These are phyloP conservation scores for Zaprionus tsacasi DNA, from an alignment of 1,140 invertebrate genomes.

Conservation along the genomic window DNA sequence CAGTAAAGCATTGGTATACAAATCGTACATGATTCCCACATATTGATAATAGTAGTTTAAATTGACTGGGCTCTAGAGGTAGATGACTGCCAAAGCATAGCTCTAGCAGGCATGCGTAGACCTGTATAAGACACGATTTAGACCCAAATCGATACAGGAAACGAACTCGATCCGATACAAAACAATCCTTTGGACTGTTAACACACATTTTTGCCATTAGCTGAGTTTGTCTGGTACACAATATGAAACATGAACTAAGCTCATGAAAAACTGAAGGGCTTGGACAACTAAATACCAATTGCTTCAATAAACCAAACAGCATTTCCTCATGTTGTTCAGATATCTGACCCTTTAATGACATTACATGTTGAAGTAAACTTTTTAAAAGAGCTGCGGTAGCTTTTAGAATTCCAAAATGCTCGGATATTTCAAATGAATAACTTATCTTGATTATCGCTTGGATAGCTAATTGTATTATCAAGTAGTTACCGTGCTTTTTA, in stretches of 20 bases:
- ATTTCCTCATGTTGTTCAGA: constrained; percentile 15
- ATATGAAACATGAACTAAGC: constrained; percentile 61
- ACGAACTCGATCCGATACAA: constrained; percentile 67
- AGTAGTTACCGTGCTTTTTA: constrained; percentile 48
- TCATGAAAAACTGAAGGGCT: constrained; percentile 70
- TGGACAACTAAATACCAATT: constrained; percentile 69
- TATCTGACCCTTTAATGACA: neutral
- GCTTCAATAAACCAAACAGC: constrained; percentile 64
- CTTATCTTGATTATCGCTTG: constrained; percentile 66
- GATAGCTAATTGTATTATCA: constrained; percentile 53
- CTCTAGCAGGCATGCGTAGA: constrained; percentile 73
- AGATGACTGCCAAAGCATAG: constrained; percentile 59
- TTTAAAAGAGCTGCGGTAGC: constrained; percentile 55
- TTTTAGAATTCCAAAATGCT: constrained; percentile 70
- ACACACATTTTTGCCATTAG: constrained; percentile 56
- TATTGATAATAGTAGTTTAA: constrained; percentile 58
- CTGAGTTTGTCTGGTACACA: constrained; percentile 35
- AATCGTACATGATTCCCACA: constrained; percentile 73
- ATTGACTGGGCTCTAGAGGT: constrained; percentile 44
- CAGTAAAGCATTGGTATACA: constrained; percentile 66
- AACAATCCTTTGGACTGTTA: constrained; percentile 55
- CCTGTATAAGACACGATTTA: constrained; percentile 72
- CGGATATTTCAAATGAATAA: constrained; percentile 61
- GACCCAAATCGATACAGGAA: constrained; percentile 67
- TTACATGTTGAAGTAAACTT: constrained; percentile 39